A percentile compares a stretch with the other conserved stretches of the same genome.
Conservation (phyloP, 1,140 invertebrate species). For the Bombus waltoni region DNA sequence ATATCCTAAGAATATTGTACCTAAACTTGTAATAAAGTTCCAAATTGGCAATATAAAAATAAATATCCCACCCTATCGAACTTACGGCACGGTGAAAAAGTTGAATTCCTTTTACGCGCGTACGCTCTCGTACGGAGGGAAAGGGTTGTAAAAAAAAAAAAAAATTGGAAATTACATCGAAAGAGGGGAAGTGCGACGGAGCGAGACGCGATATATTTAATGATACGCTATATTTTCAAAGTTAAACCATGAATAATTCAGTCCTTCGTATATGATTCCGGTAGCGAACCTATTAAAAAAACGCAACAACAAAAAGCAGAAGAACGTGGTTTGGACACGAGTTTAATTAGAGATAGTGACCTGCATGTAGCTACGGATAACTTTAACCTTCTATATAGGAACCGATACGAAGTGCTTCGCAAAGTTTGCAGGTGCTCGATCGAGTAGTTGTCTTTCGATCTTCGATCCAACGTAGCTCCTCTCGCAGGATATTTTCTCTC, state of each 20-base stretch:
- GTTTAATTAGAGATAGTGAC: not conserved
- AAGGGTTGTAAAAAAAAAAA: not conserved
- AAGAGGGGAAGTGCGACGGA: not conserved
- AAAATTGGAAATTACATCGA: not conserved
- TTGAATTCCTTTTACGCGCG: not conserved
- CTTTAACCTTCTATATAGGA: not conserved
- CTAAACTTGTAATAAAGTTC: not conserved
- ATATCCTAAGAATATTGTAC: not conserved
- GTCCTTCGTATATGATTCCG: no score
- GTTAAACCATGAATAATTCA: no score
- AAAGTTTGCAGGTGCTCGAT: not conserved
- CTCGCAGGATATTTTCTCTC: not conserved
- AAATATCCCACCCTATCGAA: not conserved
- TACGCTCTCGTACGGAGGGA: not conserved
- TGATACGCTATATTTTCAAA: no score
- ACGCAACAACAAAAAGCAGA: not conserved
- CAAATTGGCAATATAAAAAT: not conserved
- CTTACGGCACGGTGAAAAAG: not conserved
- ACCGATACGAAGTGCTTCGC: not conserved
- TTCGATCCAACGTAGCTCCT: not conserved
- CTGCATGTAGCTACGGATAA: not conserved
- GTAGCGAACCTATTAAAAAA: not conserved
- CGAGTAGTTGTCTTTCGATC: not conserved
- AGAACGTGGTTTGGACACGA: not conserved
- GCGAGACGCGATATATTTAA: not conserved